Conservation (phyloP, 2,888 invertebrate species). For the Lordiphosa andalusiaca region DNA sequence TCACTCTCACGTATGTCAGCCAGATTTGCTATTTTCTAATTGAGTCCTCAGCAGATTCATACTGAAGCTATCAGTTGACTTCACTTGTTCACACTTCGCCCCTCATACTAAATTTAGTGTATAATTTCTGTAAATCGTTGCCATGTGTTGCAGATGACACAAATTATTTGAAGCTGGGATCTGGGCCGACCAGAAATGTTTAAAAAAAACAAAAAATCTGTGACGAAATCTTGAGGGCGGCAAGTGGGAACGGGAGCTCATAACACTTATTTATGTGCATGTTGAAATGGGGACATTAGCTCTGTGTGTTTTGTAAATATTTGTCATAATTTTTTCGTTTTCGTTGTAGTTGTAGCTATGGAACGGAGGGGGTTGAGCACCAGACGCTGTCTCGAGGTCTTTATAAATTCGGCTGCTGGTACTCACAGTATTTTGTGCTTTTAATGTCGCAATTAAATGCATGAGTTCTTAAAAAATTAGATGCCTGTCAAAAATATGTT, state of each 20-base stretch:
- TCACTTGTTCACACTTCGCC: conserved; percentile 37
- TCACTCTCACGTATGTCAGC: conserved; percentile 46
- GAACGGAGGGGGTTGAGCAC: conserved; percentile 23
- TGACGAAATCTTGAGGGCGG: conserved; percentile 45
- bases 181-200: conserved; percentile 24
- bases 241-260: conserved; percentile 40
- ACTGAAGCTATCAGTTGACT: conserved; percentile 5
- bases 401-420: neutral
- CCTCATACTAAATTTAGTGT: conserved; percentile 73
- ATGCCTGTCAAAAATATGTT: conserved; percentile 73
- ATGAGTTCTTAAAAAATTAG: conserved; percentile 72
- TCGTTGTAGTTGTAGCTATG: neutral
- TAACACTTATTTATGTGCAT: conserved; percentile 75
- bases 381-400: conserved; percentile 1
- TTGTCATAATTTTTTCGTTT: conserved; percentile 66
- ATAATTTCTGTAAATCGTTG: conserved; percentile 76
- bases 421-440: conserved; percentile 46
- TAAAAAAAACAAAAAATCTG: conserved; percentile 49
- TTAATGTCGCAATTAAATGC: conserved; percentile 76
- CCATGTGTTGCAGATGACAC: conserved; percentile 71
- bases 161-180: conserved; percentile 44
- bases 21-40: conserved; percentile 63
- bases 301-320: conserved; percentile 72
- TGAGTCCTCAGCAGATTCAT: conserved; percentile 45
- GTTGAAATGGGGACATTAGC: conserved; percentile 77